These are phyloP conservation scores for Andricus curvator DNA, from an alignment of 2,888 invertebrate species.

Conservation along the genomic window DNA sequence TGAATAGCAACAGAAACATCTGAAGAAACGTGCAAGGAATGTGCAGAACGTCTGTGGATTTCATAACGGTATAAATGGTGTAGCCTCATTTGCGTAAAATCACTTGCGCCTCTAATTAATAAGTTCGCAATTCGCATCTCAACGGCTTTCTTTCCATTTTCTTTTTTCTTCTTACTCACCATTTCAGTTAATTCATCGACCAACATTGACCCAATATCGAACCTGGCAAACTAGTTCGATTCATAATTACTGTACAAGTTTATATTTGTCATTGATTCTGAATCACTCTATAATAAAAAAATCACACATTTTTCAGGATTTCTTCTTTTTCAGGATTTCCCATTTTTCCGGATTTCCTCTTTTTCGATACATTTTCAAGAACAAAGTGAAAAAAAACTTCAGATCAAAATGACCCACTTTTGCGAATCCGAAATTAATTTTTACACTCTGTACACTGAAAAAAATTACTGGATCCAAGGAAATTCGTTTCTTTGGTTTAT, in stretches of 20 bases:
- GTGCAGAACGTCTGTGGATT: constrained; percentile 47
- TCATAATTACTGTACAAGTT: background rate
- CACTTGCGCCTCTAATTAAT: constrained; percentile 60
- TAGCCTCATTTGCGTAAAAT: constrained; percentile 61
- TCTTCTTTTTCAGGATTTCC: too few relatives aligned
- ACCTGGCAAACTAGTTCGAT: background rate
- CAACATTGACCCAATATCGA: background rate
- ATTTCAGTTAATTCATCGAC: background rate
- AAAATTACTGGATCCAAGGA: too few relatives aligned
- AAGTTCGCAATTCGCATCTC: background rate
- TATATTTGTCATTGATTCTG: too few relatives aligned
- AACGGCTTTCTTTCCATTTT: background rate
- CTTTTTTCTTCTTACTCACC: background rate
- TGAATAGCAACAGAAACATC: constrained; percentile 33
- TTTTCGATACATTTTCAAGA: too few relatives aligned
- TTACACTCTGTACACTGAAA: too few relatives aligned
- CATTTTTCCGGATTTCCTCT: too few relatives aligned
- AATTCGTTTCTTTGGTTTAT: too few relatives aligned
- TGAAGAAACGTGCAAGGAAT: constrained; percentile 35
- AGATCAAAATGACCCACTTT: too few relatives aligned
- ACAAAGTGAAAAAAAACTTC: too few relatives aligned
- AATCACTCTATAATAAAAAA: too few relatives aligned
- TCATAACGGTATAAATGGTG: constrained; percentile 56
- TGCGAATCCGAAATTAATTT: too few relatives aligned
- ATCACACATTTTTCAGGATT: too few relatives aligned